These are phyloP conservation scores for Verasper variegatus DNA, from an alignment of 2,113 vertebrate species.

Conservation along the genomic window DNA sequence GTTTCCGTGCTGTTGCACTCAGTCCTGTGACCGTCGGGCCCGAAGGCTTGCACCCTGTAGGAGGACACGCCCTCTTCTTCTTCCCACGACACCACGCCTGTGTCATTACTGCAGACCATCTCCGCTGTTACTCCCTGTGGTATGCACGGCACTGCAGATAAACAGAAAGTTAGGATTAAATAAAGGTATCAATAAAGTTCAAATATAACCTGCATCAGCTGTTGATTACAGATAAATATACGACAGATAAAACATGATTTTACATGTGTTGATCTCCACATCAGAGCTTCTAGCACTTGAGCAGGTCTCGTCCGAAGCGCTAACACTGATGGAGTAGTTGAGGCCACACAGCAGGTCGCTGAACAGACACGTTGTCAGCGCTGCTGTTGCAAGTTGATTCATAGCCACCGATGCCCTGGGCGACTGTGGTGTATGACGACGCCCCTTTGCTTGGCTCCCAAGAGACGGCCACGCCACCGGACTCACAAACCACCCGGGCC, in stretches of 20 bases:
- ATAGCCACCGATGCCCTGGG: conserved; percentile 70
- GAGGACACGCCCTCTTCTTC: conserved; percentile 50
- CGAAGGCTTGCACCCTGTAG: conserved; percentile 73
- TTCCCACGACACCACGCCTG: conserved; percentile 78
- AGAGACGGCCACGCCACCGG: conserved; percentile 66
- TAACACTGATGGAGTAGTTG: conserved; percentile 77
- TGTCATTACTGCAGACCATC: conserved; percentile 71
- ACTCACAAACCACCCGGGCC: conserved; percentile 68
- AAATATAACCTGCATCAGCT: neutral
- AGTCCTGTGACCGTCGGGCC: conserved; percentile 66
- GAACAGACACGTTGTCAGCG: conserved; percentile 67
- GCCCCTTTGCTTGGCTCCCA: conserved; percentile 82
- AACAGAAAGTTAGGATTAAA: neutral
- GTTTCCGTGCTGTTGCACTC: conserved; percentile 58
- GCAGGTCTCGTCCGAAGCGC: conserved; percentile 68
- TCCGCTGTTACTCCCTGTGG: conserved; percentile 63
- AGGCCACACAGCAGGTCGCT: conserved; percentile 73
- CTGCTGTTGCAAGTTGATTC: conserved; percentile 62
- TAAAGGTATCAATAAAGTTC: neutral
- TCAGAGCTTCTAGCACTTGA: conserved; percentile 63
- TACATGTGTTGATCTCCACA: conserved; percentile 72
- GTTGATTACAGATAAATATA: no score
- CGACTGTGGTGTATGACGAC: conserved; percentile 65
- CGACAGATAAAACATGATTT: neutral
- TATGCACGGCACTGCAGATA: conserved; percentile 73